Base-by-base conservation (phyloP, 1,140 invertebrate species). In the Alviniconcha marisindica region DNA sequence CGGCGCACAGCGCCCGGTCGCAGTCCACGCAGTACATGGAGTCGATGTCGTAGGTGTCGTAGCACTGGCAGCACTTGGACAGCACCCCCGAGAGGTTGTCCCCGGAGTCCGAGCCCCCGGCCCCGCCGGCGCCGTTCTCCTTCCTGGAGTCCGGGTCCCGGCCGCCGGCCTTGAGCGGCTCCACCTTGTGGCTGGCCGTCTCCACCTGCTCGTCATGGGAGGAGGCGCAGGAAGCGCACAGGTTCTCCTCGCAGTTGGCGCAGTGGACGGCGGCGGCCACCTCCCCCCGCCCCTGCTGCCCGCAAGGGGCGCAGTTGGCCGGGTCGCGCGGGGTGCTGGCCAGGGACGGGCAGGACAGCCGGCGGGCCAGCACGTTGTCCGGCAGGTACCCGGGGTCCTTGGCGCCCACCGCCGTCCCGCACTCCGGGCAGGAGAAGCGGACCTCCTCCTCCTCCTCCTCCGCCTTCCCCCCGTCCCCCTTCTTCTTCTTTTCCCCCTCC, bases 11-110 rank as follows among this genome's bases (percentile, higher is more conserved):
- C 3, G 87, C 83, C 60, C 87, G 86, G 38, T 91, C 89, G 84
- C 90, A 91, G 83, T 90, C 89, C 36, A 91, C 87, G 84, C 90
- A 91, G 63, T 88, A 91, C 81, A 88, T 78, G 36, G 89, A 84
- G 63, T 89, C 89, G 36, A 91, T 89, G 77, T 91, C 90, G 28
- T 88, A 84, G n/a, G 85, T 87, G 77, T 91, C 90, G 56, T 90
- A 91, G 44, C 83, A 83, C 5, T 84, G 77, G 74, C 90, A 91
- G 81, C 90, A 91, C 21, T 81, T 82, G 28, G 84, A 81, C 56
- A 89, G 79, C 7, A 88, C 85, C 18, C 54, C 73, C 2, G 40
- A 56, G 33, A 85, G 77, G 14, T 82, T 77, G 2, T 60, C 60
- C 42, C 40, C 82, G 24, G 82, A 44, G 42, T 78, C 14, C 5